Evolutionary conservation across 2,113 vertebrate genomes (phyloP).

Genomic region (Myotis davidii): DNA sequence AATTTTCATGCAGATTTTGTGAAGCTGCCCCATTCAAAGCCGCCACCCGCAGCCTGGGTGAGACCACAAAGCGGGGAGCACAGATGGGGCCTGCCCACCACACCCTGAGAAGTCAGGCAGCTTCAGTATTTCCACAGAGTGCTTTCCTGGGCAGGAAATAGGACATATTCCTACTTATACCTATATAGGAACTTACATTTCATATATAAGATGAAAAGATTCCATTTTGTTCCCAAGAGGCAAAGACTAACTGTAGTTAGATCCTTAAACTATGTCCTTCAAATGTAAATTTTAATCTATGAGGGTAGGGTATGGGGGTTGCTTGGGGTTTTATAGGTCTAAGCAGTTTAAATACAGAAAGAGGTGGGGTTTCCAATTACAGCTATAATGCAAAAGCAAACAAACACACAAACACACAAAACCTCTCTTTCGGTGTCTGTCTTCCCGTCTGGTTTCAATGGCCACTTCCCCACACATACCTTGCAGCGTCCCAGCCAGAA

Average conservation of each 20-base stretch:
- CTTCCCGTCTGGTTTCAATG: background rate
- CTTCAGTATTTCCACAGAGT: background rate
- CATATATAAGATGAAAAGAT: background rate
- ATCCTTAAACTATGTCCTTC: background rate
- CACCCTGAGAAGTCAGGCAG: background rate
- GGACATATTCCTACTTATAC: background rate
- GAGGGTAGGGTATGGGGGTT: fast-evolving
- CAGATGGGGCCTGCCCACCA: conserved; percentile 37
- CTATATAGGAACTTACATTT: background rate
- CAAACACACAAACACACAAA: background rate
- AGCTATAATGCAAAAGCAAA: background rate
- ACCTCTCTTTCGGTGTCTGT: background rate
- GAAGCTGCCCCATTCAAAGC: conserved; percentile 36
- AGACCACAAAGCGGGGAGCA: background rate
- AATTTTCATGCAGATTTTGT: conserved; percentile 72
- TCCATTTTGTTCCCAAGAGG: background rate
- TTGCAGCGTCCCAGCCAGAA: background rate
- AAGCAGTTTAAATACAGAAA: background rate
- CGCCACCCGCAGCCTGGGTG: background rate
- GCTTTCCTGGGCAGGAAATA: background rate
- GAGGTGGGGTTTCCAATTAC: background rate
- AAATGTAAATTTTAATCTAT: background rate
- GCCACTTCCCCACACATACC: background rate
- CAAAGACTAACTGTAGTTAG: conserved; percentile 6
- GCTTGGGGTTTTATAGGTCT: background rate